Evolutionary conservation across 2,113 vertebrate species (phyloP).

Genomic region (Chaenogobius annularis): DNA sequence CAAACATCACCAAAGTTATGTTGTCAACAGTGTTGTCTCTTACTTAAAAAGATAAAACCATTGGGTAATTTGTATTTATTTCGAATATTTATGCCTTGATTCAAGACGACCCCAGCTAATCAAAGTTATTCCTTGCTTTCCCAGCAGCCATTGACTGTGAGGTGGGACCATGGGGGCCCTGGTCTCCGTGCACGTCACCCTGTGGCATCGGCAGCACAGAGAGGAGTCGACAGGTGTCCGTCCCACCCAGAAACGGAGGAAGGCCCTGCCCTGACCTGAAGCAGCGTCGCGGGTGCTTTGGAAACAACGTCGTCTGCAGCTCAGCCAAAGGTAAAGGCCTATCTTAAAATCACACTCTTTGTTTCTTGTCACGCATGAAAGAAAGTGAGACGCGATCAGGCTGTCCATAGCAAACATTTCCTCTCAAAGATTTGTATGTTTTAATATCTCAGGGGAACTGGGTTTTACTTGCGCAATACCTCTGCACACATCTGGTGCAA

Average conservation of each 20-base stretch:
- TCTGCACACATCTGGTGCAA: constrained; percentile 37
- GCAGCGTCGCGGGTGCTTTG: constrained; percentile 85
- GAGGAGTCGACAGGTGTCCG: constrained; percentile 80
- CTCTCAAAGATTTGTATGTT: constrained; percentile 16
- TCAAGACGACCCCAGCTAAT: constrained; percentile 1
- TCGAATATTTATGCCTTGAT: not conserved
- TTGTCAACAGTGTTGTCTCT: too few species aligned
- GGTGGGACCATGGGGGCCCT: constrained; percentile 83
- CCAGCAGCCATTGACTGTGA: constrained; percentile 82
- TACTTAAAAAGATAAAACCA: too few species aligned
- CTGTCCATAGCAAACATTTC: not conserved
- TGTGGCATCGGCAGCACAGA: constrained; percentile 83
- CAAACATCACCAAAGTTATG: too few species aligned
- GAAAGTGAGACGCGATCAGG: not conserved
- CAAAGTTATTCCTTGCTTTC: constrained; percentile 19
- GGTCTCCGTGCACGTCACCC: constrained; percentile 81
- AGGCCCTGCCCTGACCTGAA: constrained; percentile 84
- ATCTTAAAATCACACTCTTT: not conserved
- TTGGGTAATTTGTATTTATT: too few species aligned
- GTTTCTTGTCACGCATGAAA: not conserved
- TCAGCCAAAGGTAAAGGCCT: constrained; percentile 74
- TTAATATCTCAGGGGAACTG: constrained; percentile 19
- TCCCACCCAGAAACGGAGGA: constrained; percentile 83
- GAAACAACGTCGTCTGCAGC: constrained; percentile 75
- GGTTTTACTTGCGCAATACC: constrained; percentile 25